phyloP scores from a whole-genome alignment of 2,888 invertebrate species.

The Nomada ferruginata region DNA sequence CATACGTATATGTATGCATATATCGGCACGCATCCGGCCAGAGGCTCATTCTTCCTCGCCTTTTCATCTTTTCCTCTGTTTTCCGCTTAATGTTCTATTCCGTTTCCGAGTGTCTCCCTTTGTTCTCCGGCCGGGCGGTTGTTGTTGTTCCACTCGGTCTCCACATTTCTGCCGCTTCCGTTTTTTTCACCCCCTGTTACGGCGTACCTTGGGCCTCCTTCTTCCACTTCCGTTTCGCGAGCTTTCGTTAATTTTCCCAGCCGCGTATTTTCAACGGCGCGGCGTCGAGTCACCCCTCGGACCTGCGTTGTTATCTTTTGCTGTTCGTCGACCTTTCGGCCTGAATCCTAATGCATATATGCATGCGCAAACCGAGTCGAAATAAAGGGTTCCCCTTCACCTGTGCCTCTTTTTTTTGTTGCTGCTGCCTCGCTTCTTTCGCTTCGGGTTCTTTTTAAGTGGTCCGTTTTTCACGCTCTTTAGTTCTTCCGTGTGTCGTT shows the following conservation, averaged over 20 bases:
- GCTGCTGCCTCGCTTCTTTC: background rate
- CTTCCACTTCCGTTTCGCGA: slow-evolving; percentile 11
- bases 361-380: slow-evolving; percentile 31
- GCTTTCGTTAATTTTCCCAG: slow-evolving; percentile 48
- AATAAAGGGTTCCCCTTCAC: slow-evolving; percentile 36
- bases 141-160: slow-evolving; percentile 32
- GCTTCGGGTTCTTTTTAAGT: background rate
- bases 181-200: background rate
- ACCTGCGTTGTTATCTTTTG: slow-evolving; percentile 31
- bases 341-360: slow-evolving; percentile 54
- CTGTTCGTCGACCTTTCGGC: slow-evolving; percentile 53
- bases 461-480: background rate
- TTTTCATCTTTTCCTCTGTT: slow-evolving; percentile 29
- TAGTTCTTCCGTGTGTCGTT: slow-evolving; percentile 21
- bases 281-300: background rate
- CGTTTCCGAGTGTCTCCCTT: slow-evolving; percentile 29
- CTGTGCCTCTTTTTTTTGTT: background rate
- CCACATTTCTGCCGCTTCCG: slow-evolving; percentile 5
- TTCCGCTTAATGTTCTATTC: slow-evolving; percentile 18
- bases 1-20: slow-evolving; percentile 4
- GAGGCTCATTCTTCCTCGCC: slow-evolving; percentile 4
- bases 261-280: slow-evolving; percentile 13
- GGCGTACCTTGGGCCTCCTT: background rate
- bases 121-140: slow-evolving; percentile 10
- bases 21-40: background rate